Evolutionary conservation across 2,113 vertebrate species (phyloP), one percentile per base, ranked within the genome.

Genomic region (Microtus pennsylvanicus): DNA sequence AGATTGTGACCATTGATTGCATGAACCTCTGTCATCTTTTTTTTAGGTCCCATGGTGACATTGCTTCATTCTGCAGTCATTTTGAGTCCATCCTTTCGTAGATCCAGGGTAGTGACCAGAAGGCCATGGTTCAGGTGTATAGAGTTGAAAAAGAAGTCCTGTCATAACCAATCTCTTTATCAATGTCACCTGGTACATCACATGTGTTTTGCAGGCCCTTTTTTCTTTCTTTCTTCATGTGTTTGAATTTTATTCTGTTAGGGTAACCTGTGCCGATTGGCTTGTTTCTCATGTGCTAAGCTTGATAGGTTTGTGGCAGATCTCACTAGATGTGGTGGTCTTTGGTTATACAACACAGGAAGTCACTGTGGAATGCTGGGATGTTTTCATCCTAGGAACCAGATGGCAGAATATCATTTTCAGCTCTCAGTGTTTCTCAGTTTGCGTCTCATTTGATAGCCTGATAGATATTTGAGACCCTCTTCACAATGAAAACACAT

Each of bases 111-210:
- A 45, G 74, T 55, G 11, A 24, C 9, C 26, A 72, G 72, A 22
- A 33, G 38, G 87, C 1, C 5, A 0, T 63, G 77, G 26, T 26
- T 10, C 38, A 52, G 47, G 6, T 28, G 22, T 4, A 4, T 11
- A 24, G 10, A 13, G 30, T 7, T 52, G 28, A 69, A 8, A 45
- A 8, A 14, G 17, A 47, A n/a, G 24, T 63, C 61, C 14, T 21
- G 35, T 5, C 1, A 26, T 28, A 69, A 38, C 10, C 55, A 11
- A 4, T 24, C 50, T 58, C 42, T 33, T 82, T 67, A n/a, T 72
- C 80, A 65, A 19, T 38, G 5, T 67, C 35, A 33, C 3, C 2
- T 74, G 2, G 26, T 0, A 3, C 5, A 10, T 35, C 4, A 28
- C 5, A 35, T 65, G 47, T 35, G 21, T 7, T 12, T 7, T 12